Percentiles rank a stretch among this genome's conserved stretches.
These are phyloP conservation scores for Lamellibrachia satsuma DNA, from an alignment of 2,888 invertebrate species.

Conservation along the genomic window DNA sequence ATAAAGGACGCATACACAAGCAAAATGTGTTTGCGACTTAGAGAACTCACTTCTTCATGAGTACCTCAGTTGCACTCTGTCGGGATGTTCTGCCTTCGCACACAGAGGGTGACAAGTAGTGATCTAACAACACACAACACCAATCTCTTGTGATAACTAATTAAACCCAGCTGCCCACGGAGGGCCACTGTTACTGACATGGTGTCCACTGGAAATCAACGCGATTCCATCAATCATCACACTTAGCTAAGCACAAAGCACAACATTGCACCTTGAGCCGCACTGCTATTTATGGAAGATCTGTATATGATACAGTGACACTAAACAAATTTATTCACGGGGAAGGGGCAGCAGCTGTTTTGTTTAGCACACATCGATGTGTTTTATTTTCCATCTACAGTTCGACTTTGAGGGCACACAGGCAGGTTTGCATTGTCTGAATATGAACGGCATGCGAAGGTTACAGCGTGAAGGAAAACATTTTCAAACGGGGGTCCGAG, in stretches of 20 bases:
- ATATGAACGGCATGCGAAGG: too few relatives aligned
- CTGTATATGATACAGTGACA: too few relatives aligned
- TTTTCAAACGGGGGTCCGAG: too few relatives aligned
- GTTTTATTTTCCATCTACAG: too few relatives aligned
- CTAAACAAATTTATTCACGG: too few relatives aligned
- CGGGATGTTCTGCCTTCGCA: slow-evolving; percentile 19
- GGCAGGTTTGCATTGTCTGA: too few relatives aligned
- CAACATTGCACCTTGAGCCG: slow-evolving; percentile 30
- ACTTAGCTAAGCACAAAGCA: neutral
- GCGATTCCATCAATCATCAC: neutral
- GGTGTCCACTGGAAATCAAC: slow-evolving; percentile 9
- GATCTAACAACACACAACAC: slow-evolving; percentile 20
- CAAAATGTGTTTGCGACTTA: slow-evolving; percentile 19
- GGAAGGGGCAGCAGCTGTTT: too few relatives aligned
- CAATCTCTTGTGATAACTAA: neutral
- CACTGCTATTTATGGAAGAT: slow-evolving; percentile 38
- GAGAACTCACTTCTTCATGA: slow-evolving; percentile 28
- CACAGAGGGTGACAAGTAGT: slow-evolving; percentile 24
- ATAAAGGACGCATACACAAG: too few relatives aligned
- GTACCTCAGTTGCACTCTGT: slow-evolving; percentile 23
- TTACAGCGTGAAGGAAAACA: too few relatives aligned
- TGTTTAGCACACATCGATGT: too few relatives aligned
- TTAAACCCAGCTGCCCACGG: neutral
- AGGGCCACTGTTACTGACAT: too few relatives aligned
- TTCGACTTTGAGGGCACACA: too few relatives aligned